Conservation (phyloP, 2,888 invertebrate genomes). For the Oeneis ivallda region DNA sequence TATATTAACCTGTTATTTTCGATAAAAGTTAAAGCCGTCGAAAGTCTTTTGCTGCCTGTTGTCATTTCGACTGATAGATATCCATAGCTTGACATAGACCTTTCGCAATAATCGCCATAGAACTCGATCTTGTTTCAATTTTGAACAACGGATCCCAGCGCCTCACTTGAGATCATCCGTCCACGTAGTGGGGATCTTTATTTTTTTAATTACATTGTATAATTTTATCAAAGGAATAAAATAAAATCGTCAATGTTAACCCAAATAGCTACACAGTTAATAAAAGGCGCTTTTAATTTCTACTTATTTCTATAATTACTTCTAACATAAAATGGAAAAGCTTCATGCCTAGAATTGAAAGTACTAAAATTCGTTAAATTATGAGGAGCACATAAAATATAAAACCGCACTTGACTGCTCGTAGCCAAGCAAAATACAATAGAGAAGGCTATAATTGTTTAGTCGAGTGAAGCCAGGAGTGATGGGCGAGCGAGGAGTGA, state of each 20-base stretch:
- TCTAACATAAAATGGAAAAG: background rate
- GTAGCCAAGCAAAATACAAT: constrained; percentile 44
- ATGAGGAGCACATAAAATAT: constrained; percentile 12
- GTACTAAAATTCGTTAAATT: constrained; percentile 4
- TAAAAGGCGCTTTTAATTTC: background rate
- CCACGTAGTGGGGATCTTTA: no score
- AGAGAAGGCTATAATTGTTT: constrained; percentile 49
- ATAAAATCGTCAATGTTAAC: background rate
- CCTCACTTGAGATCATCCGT: no score
- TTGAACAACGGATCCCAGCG: no score
- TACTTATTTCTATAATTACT: background rate
- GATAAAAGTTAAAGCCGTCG: no score
- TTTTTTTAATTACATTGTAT: background rate
- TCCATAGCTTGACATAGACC: no score
- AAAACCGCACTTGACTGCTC: constrained; percentile 22
- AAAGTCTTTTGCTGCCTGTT: no score
- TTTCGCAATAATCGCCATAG: no score
- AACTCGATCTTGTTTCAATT: no score
- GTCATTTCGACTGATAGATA: no score
- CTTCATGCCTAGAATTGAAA: background rate
- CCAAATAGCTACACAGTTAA: background rate
- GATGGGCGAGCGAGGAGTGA: constrained; percentile 53
- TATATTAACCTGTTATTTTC: no score
- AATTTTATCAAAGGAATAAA: background rate
- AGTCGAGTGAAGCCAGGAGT: constrained; percentile 56